Percentiles rank a stretch among this genome's conserved stretches.
These are phyloP conservation scores for Cirrhinus molitorella DNA, from an alignment of 2,797 vertebrate species.

Conservation along the genomic window DNA sequence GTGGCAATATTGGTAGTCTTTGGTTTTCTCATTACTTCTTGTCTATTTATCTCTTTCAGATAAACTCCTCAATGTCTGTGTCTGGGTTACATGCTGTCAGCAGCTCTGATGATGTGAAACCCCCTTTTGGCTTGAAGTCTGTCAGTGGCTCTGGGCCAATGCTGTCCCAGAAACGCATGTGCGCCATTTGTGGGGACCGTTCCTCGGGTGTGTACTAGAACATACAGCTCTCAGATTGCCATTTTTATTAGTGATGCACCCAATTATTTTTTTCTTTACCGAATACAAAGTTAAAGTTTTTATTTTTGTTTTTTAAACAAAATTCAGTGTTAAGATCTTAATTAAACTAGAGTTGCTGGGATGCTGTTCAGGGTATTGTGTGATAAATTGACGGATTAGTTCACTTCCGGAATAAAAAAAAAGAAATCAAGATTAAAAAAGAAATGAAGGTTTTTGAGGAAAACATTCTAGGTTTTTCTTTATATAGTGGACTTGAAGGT, in stretches of 20 bases:
- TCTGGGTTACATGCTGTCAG: conserved; percentile 91
- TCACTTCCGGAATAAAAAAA: no score
- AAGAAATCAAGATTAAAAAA: no score
- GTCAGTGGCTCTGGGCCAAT: conserved; percentile 80
- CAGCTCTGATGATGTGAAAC: conserved; percentile 98
- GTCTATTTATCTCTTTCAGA: conserved; percentile 72
- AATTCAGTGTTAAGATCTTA: no score
- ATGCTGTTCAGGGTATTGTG: no score
- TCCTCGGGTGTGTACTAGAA: conserved; percentile 88
- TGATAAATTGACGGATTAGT: no score
- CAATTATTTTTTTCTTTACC: background rate
- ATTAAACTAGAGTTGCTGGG: no score
- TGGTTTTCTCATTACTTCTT: conserved; percentile 25
- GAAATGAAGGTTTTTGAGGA: background rate
- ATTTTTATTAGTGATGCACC: background rate
- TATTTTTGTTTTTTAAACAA: no score
- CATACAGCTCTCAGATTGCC: background rate
- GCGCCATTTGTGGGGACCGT: conserved; percentile 97
- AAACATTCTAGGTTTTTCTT: no score
- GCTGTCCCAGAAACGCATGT: conserved; percentile 92
- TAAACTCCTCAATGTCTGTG: conserved; percentile 87
- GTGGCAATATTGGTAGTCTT: background rate
- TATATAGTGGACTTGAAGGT: no score
- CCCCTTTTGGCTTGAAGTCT: conserved; percentile 92
- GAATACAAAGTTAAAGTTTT: no score